These are phyloP conservation scores for Micromussa lordhowensis DNA, from an alignment of 92 coral and sea anemone genomes.

Conservation along the genomic window DNA sequence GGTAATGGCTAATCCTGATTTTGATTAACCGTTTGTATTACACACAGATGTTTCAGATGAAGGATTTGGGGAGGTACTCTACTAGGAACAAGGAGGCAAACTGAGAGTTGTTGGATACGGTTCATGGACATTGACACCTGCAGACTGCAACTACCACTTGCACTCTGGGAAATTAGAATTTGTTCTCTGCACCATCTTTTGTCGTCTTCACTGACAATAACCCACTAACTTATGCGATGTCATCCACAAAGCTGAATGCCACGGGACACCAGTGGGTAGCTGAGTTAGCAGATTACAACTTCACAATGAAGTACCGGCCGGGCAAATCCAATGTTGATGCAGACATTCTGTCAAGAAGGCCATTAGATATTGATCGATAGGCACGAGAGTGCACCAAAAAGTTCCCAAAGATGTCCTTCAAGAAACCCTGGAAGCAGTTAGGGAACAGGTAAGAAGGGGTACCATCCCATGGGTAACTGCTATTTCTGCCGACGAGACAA, in stretches of 20 bases:
- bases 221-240: constrained; percentile 52
- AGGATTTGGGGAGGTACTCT: constrained; percentile 51
- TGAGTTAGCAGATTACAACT: constrained; percentile 64
- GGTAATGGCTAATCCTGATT: constrained; percentile 60
- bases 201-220: constrained; percentile 61
- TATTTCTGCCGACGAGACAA: constrained; percentile 16
- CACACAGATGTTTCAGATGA: constrained; percentile 54
- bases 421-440: constrained; percentile 49
- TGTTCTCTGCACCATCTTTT: constrained; percentile 53
- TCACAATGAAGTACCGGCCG: constrained; percentile 62
- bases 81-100: not conserved
- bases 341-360: too few species aligned
- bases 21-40: constrained; percentile 31
- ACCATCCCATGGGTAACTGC: constrained; percentile 53
- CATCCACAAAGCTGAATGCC: constrained; percentile 58
- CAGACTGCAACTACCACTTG: too few species aligned
- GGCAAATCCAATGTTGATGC: not conserved
- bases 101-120: too few species aligned
- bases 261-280: constrained; percentile 74
- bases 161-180: constrained; percentile 51
- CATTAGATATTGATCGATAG: not conserved
- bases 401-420: constrained; percentile 39
- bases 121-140: too few species aligned
- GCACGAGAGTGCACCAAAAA: constrained; percentile 42
- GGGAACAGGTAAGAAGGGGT: constrained; percentile 52